Percentiles rank a stretch among this genome's conserved stretches.
phyloP scores from a whole-genome alignment of 2,113 vertebrate genomes.

The cattle (Bos taurus) region DNA sequence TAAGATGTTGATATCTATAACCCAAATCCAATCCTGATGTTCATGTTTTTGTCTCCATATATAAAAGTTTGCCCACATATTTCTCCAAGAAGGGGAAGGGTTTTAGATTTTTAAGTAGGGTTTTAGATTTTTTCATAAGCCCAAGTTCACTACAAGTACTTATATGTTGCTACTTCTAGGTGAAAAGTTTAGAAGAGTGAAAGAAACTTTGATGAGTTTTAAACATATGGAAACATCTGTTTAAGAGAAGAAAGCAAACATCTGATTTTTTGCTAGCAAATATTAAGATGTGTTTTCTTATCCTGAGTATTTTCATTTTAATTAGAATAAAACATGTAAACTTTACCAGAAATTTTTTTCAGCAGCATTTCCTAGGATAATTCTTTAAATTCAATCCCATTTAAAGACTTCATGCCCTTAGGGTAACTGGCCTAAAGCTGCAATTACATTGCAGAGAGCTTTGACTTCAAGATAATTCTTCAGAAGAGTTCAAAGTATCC shows the following conservation, averaged over 20 bases:
- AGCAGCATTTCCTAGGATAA: neutral
- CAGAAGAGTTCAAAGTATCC: neutral
- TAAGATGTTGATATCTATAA: conserved; percentile 85
- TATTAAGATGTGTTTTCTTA: neutral
- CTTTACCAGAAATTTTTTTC: neutral
- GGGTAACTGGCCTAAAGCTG: neutral
- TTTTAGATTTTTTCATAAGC: conserved; percentile 59
- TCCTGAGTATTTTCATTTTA: neutral
- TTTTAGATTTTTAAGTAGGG: conserved; percentile 73
- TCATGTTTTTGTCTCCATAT: conserved; percentile 85
- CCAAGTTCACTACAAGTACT: neutral
- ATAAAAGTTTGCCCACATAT: conserved; percentile 82
- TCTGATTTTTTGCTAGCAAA: neutral
- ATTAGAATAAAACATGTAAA: neutral
- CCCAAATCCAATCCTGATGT: conserved; percentile 84
- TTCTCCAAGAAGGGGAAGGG: conserved; percentile 73
- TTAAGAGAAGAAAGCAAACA: neutral
- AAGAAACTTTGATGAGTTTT: neutral
- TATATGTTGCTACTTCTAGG: neutral
- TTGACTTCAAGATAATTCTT: neutral
- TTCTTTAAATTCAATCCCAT: neutral
- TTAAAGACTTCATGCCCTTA: neutral
- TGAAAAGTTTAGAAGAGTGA: neutral
- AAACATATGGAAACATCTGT: neutral
- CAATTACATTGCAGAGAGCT: neutral